Evolutionary conservation across 2,888 invertebrate species (phyloP).

Genomic region (Dryococelus australis): DNA sequence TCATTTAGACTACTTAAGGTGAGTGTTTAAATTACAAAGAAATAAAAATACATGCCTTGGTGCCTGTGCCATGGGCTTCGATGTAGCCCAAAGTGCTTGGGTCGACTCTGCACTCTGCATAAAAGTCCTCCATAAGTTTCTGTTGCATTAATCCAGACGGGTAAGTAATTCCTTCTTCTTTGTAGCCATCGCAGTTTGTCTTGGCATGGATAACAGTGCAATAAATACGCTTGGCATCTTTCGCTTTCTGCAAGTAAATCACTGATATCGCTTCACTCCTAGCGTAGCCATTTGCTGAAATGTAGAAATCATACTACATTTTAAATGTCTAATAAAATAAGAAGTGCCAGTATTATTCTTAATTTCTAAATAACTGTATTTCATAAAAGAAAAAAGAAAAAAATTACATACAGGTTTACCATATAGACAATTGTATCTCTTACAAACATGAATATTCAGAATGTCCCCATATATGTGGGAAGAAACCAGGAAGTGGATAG

Average conservation of each 20-base stretch:
- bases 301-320: background rate
- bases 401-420: too few species aligned
- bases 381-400: too few species aligned
- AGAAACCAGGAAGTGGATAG: too few species aligned
- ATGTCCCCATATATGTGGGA: too few species aligned
- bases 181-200: constrained; percentile 69
- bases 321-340: too few species aligned
- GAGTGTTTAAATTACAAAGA: too few species aligned
- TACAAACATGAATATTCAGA: too few species aligned
- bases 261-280: constrained; percentile 81
- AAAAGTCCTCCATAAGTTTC: constrained; percentile 63
- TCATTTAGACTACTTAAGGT: too few species aligned
- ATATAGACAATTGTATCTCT: too few species aligned
- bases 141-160: constrained; percentile 65
- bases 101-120: constrained; percentile 65
- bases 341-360: too few species aligned
- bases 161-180: constrained; percentile 73
- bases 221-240: constrained; percentile 62
- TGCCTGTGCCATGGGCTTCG: constrained; percentile 74
- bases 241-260: constrained; percentile 73
- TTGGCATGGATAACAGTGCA: constrained; percentile 64
- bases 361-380: too few species aligned
- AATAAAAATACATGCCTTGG: constrained; percentile 54
- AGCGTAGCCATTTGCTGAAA: constrained; percentile 77
- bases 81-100: constrained; percentile 67